Conservation (phyloP, 2,797 vertebrate species). For the Pristis pectinata region DNA sequence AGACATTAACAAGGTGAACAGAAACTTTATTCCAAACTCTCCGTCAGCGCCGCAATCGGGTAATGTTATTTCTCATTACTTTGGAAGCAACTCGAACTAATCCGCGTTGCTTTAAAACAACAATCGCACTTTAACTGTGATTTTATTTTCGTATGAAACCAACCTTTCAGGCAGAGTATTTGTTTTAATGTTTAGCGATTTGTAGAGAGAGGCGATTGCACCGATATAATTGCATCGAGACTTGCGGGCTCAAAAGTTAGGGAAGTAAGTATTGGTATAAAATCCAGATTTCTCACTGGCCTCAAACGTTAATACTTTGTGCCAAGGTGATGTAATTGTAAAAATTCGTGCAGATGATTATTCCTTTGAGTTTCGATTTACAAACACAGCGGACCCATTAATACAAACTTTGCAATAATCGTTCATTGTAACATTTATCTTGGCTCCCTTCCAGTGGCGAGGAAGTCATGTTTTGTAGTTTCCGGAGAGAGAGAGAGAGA, state of each 20-base stretch:
- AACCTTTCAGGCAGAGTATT: not conserved
- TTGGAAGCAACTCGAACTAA: not conserved
- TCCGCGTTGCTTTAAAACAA: not conserved
- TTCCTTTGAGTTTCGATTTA: not conserved
- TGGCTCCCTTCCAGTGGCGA: not conserved
- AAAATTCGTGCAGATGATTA: too few species aligned
- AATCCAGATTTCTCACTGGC: not conserved
- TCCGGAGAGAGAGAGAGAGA: slow-evolving; percentile 2
- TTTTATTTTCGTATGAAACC: not conserved
- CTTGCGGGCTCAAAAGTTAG: not conserved
- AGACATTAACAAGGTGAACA: not conserved
- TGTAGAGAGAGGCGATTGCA: not conserved
- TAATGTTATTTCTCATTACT: not conserved
- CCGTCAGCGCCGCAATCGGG: not conserved
- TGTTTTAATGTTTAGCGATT: not conserved
- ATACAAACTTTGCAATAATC: not conserved
- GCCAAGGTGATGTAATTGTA: not conserved
- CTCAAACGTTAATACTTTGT: not conserved
- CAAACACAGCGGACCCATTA: not conserved
- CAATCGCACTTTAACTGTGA: not conserved
- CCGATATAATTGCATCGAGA: not conserved
- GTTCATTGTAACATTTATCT: not conserved
- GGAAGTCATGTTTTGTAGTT: slow-evolving; percentile 24
- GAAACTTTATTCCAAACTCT: not conserved
- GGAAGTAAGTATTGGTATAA: too few species aligned